Evolutionary conservation across 2,113 vertebrate genomes (phyloP).

Genomic region (Amazona guildingii): DNA sequence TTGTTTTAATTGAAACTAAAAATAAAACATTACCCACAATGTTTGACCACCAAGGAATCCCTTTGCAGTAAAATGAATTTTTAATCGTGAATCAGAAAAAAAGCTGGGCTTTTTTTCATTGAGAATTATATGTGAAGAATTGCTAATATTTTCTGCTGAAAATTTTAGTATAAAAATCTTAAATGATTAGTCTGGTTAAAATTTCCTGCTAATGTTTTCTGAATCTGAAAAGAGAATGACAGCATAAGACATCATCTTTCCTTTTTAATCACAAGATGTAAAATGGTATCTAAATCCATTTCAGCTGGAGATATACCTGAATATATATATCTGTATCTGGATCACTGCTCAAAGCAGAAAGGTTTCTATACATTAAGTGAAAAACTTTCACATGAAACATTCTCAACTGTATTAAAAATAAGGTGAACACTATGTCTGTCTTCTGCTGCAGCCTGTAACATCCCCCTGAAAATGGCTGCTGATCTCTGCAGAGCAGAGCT

Average conservation of each 20-base stretch:
- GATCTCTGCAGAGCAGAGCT: not conserved
- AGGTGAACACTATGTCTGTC: not conserved
- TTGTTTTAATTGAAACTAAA: not conserved
- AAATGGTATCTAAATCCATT: not conserved
- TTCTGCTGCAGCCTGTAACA: not conserved
- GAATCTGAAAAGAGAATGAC: not conserved
- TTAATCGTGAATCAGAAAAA: not conserved
- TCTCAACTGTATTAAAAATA: not conserved
- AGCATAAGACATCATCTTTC: not conserved
- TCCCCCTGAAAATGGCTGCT: not conserved
- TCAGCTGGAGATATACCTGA: not conserved
- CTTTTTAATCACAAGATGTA: not conserved
- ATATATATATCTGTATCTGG: not conserved
- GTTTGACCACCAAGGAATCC: not conserved
- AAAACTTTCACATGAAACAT: not conserved
- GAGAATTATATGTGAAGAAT: not conserved
- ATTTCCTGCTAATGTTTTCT: not conserved
- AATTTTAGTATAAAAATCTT: not conserved
- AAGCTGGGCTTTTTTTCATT: accelerated
- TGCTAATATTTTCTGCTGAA: not conserved
- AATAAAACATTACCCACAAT: not conserved
- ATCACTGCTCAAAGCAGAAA: not conserved
- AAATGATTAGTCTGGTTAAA: not conserved
- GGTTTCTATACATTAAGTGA: not conserved
- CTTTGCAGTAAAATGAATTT: not conserved